phyloP scores from a whole-genome alignment of 2,888 invertebrate species.

The Halocaridina rubra region DNA sequence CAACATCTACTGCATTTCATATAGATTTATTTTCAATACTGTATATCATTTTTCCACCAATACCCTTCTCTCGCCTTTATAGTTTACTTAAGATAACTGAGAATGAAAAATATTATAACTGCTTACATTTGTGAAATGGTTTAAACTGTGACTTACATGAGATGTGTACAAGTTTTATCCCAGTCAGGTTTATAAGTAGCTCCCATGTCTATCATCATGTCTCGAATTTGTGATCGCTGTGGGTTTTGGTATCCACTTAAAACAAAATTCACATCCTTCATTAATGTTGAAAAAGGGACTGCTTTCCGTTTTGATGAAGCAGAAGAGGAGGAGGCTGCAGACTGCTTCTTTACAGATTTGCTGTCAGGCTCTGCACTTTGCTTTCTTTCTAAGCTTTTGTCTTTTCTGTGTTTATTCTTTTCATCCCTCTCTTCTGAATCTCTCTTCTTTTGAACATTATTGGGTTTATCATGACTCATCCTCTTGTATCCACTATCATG shows the following conservation, averaged over 20 bases:
- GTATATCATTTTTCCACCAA: no score
- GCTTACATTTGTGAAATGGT: no score
- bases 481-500: not conserved
- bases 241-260: conserved; percentile 92
- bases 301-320: not conserved
- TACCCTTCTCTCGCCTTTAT: no score
- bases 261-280: conserved; percentile 80
- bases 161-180: conserved; percentile 82
- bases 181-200: conserved; percentile 83
- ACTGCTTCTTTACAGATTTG: not conserved
- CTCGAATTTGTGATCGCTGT: conserved; percentile 75
- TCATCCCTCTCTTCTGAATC: not conserved
- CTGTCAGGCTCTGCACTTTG: not conserved
- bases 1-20: no score
- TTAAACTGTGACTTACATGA: conserved; percentile 87
- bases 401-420: not conserved
- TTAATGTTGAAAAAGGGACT: conserved; percentile 73
- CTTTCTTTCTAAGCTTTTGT: not conserved
- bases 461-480: no score
- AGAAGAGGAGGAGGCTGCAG: not conserved
- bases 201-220: conserved; percentile 80
- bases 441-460: no score
- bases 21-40: no score
- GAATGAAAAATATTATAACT: no score
- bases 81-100: no score